Evolutionary conservation across 2,113 vertebrate genomes (phyloP), one percentile per base, ranked within the genome.

Genomic region (Maccullochella peelii): DNA sequence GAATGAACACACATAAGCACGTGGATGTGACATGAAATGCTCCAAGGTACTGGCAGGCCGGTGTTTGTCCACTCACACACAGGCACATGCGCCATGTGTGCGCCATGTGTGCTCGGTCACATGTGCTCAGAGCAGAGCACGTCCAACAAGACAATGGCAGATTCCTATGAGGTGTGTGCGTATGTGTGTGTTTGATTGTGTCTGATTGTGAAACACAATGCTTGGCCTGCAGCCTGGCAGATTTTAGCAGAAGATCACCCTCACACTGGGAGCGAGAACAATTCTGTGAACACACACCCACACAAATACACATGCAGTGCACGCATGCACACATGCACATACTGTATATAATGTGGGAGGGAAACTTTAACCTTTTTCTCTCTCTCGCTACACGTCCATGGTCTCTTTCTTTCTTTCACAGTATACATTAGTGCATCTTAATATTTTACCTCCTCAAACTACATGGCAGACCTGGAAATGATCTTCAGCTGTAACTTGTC

Each of bases 191-290:
- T 54, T 21, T 74, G 27, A 42, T 18, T 75, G 25, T 77, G 84
- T 81, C 38, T 79, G 74, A 52, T 69, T 72, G 65, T 78, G 69
- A 78, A 77, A 85, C 71, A 93, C 84, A 76, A 76, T 81, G 65
- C 79, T 88, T 89, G 87, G 87, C 89, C 66, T 5, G 42, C 30
- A 68, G 81, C 84, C 79, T 15, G 58, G 84, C 77, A 85, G 77
- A 86, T 87, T 88, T 79, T 75, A 86, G 68, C 74, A 70, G 74
- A 88, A 84, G 49, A 77, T 82, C 67, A 54, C 72, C 63, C 69
- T 86, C 89, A 21, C 61, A 80, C 76, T 77, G 80, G 30, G 86
- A 81, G 76, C 15, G 62, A 88, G 81, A 91, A 73, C 65, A 73
- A 40, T 78, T 38, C 62, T 74, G 77, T 62, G 52, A 78, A 85